Conservation (phyloP, 1,140 invertebrate species). For the Thaumatotibia leucotreta region DNA sequence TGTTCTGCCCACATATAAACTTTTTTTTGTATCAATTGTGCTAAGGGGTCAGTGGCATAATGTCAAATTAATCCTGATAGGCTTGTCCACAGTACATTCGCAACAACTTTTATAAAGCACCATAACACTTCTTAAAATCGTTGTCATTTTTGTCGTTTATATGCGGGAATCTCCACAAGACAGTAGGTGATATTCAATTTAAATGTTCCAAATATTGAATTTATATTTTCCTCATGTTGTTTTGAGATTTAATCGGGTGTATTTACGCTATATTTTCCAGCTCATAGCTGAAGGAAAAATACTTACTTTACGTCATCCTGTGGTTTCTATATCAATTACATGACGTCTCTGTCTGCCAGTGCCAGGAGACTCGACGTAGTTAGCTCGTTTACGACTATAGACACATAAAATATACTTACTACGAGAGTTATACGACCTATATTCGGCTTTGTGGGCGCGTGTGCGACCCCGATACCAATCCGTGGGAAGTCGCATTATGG, state of each 20-base stretch:
- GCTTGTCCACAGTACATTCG: no score
- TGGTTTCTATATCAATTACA: not conserved
- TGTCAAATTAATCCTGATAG: no score
- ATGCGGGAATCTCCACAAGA: not conserved
- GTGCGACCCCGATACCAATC: constrained; percentile 30
- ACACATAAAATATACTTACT: not conserved
- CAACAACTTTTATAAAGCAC: no score
- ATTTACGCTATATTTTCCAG: not conserved
- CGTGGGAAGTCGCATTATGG: constrained; percentile 41
- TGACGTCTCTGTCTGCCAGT: not conserved
- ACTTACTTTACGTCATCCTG: not conserved
- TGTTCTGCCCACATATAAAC: no score
- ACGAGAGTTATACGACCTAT: constrained; percentile 17
- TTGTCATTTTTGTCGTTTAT: not conserved
- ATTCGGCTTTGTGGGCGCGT: constrained; percentile 24
- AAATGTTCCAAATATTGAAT: not conserved
- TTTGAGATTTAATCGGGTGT: not conserved
- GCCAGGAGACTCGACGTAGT: not conserved
- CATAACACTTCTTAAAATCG: no score
- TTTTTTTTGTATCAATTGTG: no score
- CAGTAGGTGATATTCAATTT: not conserved
- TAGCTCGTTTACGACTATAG: constrained; percentile 2
- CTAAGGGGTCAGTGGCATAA: no score
- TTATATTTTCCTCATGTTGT: not conserved
- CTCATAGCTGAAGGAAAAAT: not conserved